Percentiles rank a stretch among this genome's conserved stretches.
These are phyloP conservation scores for Teinopalpus imperialis DNA, from an alignment of 2,888 invertebrate species.

Conservation along the genomic window DNA sequence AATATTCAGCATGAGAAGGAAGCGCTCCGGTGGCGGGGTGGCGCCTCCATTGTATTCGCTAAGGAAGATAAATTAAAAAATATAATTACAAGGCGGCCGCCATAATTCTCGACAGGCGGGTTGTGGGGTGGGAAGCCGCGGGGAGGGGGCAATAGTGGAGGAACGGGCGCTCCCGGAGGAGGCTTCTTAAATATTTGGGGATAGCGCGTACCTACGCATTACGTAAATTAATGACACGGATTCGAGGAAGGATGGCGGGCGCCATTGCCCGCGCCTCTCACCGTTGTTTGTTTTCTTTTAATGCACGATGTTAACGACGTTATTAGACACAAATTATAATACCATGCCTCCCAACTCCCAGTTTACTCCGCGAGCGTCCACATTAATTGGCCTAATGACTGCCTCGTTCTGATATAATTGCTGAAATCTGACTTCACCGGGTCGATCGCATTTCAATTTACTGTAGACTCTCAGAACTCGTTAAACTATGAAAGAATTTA, in stretches of 20 bases:
- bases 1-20: conserved; percentile 82
- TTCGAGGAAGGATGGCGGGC: conserved; percentile 81
- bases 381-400: conserved; percentile 76
- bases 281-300: conserved; percentile 80
- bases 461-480: not conserved
- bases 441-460: conserved; percentile 36
- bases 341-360: conserved; percentile 44
- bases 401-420: conserved; percentile 73
- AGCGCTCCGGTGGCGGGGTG: conserved; percentile 80
- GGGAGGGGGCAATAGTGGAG: conserved; percentile 69
- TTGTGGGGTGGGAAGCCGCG: conserved; percentile 50
- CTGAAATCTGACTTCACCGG: conserved; percentile 64
- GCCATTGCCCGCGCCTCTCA: conserved; percentile 57
- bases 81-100: conserved; percentile 86
- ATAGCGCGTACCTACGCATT: conserved; percentile 83
- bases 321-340: conserved; percentile 77
- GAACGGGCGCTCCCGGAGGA: conserved; percentile 79
- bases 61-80: conserved; percentile 88
- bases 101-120: conserved; percentile 82
- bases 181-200: conserved; percentile 83
- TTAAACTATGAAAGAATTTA: not conserved
- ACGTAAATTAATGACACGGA: conserved; percentile 83
- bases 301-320: conserved; percentile 80
- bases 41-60: conserved; percentile 83
- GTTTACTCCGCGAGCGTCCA: conserved; percentile 33